Evolutionary conservation across 2,797 vertebrate species (phyloP), one percentile per base, ranked within the genome.

Genomic region (Danio aesculapii): DNA sequence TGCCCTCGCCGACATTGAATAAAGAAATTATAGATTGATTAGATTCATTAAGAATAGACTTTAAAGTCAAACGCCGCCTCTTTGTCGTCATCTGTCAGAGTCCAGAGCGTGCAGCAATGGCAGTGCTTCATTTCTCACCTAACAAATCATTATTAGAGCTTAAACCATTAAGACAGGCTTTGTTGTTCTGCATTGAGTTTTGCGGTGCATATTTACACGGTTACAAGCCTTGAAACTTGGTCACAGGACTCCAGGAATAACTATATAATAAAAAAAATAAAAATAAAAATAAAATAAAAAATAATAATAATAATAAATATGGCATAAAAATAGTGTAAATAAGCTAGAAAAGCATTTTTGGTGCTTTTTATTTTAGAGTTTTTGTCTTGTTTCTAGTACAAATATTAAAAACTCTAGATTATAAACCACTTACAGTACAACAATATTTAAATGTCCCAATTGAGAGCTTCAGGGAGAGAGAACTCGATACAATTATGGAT

Each of bases 121-220:
- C 90, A 87, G 84, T 86, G 58, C 72, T 81, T 92, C 90, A 58
- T 84, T 88, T 88, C 90, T 91, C 93, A 93, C 92, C 90, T 93
- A 91, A 93, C 92, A 93, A 94, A 94, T 94, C 93, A 93, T 91
- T 90, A 92, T 83, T 74, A 82, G 87, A 88, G 79, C 90, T 93
- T 90, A 90, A 92, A 90, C 91, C 89, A 91, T 93, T 91, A 93
- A 73, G 82, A 74, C 82, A 88, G 75, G 81, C 84, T 79, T 76
- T 86, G 17, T 50, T 46, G 10, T 82, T 49, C 58, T 52, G 57
- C 14, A 46, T 4, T 1, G 8, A 58, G 44, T 21, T 50, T 21
- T 39, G 17, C n/a, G n/a, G 21, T 50, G 6, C 62, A 52, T 74
- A 59, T 69, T 58, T 74, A 30, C 12, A 63, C 41, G 6, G 44